Evolutionary conservation across 2,888 invertebrate genomes (phyloP).

Genomic region (Noctuana brunneofusca): DNA sequence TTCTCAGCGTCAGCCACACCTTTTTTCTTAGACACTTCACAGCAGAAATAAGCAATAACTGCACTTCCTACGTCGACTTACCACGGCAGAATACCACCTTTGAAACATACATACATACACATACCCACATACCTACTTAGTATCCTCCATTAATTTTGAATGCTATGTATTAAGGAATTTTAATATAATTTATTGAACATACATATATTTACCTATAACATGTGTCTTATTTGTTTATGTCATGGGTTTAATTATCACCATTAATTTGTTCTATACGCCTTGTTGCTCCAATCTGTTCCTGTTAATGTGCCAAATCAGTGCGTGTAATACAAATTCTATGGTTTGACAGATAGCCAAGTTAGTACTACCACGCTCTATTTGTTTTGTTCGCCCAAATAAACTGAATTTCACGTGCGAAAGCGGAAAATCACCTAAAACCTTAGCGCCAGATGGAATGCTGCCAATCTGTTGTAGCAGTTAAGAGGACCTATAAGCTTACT

Average conservation of each 20-base stretch:
- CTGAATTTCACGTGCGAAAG: conserved; percentile 48
- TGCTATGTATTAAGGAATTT: too few relatives aligned
- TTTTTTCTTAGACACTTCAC: too few relatives aligned
- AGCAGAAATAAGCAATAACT: too few relatives aligned
- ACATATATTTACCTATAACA: background rate
- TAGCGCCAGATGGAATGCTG: conserved; percentile 67
- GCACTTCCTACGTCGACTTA: too few relatives aligned
- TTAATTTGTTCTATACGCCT: background rate
- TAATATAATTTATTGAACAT: too few relatives aligned
- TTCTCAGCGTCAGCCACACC: too few relatives aligned
- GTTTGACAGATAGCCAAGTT: conserved; percentile 40
- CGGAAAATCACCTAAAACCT: conserved; percentile 65
- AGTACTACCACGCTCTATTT: conserved; percentile 43
- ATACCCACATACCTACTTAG: too few relatives aligned
- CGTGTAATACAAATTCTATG: conserved; percentile 9
- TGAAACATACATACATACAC: too few relatives aligned
- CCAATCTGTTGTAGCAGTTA: conserved; percentile 50
- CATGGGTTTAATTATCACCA: background rate
- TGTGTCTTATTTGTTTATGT: background rate
- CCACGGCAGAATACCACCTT: too few relatives aligned
- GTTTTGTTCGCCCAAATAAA: conserved; percentile 38
- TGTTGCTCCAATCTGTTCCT: background rate
- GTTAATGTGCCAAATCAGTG: conserved; percentile 8
- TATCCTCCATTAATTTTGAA: too few relatives aligned
- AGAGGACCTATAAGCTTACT: background rate